Base-by-base conservation (phyloP, 2,888 invertebrate genomes). In the Drosophila siamana region DNA sequence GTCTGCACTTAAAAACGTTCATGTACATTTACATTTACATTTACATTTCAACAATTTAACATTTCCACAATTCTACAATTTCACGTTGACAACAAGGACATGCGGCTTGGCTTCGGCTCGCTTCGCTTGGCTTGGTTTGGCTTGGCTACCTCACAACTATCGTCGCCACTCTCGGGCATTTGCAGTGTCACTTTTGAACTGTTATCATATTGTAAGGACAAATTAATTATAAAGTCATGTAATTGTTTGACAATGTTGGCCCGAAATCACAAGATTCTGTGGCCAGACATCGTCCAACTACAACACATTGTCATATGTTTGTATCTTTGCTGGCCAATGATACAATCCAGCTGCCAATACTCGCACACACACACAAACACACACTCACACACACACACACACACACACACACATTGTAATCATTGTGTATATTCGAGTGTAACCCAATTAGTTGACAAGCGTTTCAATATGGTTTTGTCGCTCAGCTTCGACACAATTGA, bases 161-260 rank as follows among this genome's bases (percentile, higher is more conserved):
- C 46, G 38, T 41, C 22, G 16, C 28, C 16, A 24, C 19, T n/a
- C 38, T 40, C 19, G 7, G 40, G 4, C 24, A 24, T 24, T 56
- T 30, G 47, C 71, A 30, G 30, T 78, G 80, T 72, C 77, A 68
- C 60, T 54, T 59, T 69, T 63, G 28, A 65, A 54, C 67, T 80
- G 73, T 68, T 71, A 70, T 69, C 71, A 81, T 69, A 64, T 78
- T 69, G 82, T 52, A 61, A 28, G 59, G 80, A 74, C 77, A 86
- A 88, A 82, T 76, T 83, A 88, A 88, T 83, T 86, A 88, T 71
- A 62, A 82, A 87, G 80, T 86, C 86, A 73, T 83, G 83, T 83
- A 76, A 86, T 88, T 79, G 86, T 71, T 87, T 74, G 77, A 83
- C 73, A 71, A 71, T 68, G 74, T 73, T 83, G 68, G 67, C 55